Evolutionary conservation across 2,113 vertebrate genomes (phyloP).

Genomic region (Thymallus thymallus): DNA sequence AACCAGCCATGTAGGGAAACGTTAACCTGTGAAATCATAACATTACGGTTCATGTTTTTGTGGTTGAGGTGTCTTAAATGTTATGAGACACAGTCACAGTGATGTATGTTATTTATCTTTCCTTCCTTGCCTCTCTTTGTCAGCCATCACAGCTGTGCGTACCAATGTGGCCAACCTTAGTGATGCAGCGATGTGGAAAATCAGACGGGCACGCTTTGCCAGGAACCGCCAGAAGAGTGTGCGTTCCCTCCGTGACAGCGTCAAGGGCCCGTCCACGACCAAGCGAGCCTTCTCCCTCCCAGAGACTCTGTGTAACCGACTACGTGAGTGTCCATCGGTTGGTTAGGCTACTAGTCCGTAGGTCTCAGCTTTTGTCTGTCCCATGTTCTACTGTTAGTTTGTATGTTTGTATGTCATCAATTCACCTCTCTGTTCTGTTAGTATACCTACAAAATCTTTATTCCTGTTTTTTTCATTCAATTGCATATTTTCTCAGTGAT

Average conservation of each 20-base stretch:
- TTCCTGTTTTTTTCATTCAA: background rate
- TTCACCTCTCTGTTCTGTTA: constrained; percentile 14
- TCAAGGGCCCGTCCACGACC: constrained; percentile 82
- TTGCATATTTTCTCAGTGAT: constrained; percentile 3
- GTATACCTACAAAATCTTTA: background rate
- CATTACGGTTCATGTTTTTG: no score
- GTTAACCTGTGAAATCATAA: no score
- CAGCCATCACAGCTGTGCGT: constrained; percentile 96
- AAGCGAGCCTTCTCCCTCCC: constrained; percentile 95
- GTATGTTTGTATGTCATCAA: no score
- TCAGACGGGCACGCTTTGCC: constrained; percentile 94
- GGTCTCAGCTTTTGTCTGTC: constrained; percentile 9
- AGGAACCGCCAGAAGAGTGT: constrained; percentile 98
- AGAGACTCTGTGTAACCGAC: constrained; percentile 89
- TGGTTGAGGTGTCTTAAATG: no score
- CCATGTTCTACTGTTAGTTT: constrained; percentile 14
- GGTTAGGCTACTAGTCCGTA: background rate
- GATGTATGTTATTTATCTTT: background rate
- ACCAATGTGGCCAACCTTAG: constrained; percentile 98
- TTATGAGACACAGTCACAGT: background rate
- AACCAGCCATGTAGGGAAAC: no score
- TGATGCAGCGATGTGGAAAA: constrained; percentile 96
- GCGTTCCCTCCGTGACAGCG: constrained; percentile 92
- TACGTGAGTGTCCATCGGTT: constrained; percentile 80
- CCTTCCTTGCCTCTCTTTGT: background rate